A percentile compares a stretch with the other conserved stretches of the same genome.
phyloP scores from a whole-genome alignment of 2,888 invertebrate genomes.

The Lepidocyrtinus sp. region DNA sequence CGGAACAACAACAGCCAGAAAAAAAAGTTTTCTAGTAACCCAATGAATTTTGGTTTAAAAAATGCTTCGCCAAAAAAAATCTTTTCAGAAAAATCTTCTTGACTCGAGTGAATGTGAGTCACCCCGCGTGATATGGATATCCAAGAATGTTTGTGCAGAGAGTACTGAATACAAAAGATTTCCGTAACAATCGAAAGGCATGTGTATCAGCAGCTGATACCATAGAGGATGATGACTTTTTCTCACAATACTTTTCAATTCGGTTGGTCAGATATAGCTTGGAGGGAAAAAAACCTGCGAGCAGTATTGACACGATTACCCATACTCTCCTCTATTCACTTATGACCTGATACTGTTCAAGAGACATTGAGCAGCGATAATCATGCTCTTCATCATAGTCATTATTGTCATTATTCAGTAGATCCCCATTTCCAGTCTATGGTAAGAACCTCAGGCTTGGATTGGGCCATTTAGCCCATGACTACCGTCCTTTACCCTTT shows the following conservation, averaged over 20 bases:
- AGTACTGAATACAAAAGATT: no score
- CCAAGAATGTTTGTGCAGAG: no score
- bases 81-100: not conserved
- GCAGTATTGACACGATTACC: conserved; percentile 16
- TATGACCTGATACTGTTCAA: no score
- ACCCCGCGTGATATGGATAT: not conserved
- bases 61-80: conserved; percentile 9
- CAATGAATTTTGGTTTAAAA: conserved; percentile 40
- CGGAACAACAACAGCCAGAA: conserved; percentile 17
- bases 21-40: no score
- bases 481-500: no score
- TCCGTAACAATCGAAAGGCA: conserved; percentile 1
- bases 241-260: not conserved
- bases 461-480: no score
- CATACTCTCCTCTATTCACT: not conserved
- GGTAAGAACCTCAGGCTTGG: no score
- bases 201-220: conserved; percentile 19
- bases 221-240: conserved; percentile 27
- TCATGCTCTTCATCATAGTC: conserved; percentile 26
- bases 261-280: no score
- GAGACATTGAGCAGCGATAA: conserved; percentile 7
- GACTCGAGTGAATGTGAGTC: not conserved
- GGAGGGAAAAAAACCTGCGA: not conserved
- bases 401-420: conserved; percentile 47
- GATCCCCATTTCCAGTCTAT: no score